phyloP scores from a whole-genome alignment of 2,113 vertebrate species.

The Rhegmatorhina hoffmannsi region DNA sequence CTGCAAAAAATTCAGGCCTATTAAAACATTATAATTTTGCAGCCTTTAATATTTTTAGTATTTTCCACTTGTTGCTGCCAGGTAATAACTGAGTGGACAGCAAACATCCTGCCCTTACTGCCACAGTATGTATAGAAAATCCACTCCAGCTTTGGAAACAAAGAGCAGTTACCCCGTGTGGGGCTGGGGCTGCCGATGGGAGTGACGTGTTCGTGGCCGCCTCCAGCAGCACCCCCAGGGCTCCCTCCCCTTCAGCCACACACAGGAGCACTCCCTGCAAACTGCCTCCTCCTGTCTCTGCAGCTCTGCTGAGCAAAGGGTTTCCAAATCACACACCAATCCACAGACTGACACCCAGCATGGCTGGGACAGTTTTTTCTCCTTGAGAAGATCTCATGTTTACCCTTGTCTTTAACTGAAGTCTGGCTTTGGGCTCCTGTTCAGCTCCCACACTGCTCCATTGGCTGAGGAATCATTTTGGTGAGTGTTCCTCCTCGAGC shows the following conservation, averaged over 20 bases:
- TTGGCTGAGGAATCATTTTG: not conserved
- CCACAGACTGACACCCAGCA: not conserved
- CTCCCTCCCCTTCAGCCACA: not conserved
- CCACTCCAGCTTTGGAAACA: not conserved
- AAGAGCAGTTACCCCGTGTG: not conserved
- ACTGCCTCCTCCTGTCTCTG: not conserved
- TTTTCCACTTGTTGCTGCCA: conserved; percentile 69
- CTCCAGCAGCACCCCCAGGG: not conserved
- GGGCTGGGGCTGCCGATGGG: not conserved
- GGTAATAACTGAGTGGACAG: conserved; percentile 62
- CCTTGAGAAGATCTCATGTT: not conserved
- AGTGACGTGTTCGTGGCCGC: not conserved
- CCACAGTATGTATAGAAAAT: conserved; percentile 36
- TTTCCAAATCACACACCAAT: not conserved
- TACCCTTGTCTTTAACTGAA: not conserved
- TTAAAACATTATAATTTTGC: conserved; percentile 74
- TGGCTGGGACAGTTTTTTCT: not conserved
- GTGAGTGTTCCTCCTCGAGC: not conserved
- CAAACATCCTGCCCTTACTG: conserved; percentile 33
- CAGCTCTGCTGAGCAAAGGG: not conserved
- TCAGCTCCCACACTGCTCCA: not conserved
- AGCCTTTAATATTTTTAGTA: conserved; percentile 64
- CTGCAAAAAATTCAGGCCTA: conserved; percentile 70
- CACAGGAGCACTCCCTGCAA: not conserved
- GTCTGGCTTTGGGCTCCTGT: not conserved